phyloP scores from a whole-genome alignment of 2,888 invertebrate genomes.

The Ramazzottius varieornatus region DNA sequence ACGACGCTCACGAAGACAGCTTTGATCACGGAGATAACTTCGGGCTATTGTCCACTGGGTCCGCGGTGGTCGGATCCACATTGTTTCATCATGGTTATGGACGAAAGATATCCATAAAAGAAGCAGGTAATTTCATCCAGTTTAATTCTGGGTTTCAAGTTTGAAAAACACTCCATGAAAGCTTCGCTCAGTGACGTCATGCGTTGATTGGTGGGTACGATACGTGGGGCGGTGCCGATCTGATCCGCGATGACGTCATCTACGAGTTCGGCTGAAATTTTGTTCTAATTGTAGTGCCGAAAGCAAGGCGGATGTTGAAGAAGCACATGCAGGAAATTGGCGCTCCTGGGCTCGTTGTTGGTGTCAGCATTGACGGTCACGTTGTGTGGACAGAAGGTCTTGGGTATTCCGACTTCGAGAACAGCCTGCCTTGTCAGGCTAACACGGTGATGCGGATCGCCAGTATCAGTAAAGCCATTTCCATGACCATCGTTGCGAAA shows the following conservation, averaged over 20 bases:
- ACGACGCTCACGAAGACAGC: not conserved
- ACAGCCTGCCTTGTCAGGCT: constrained; percentile 22
- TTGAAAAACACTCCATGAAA: too few relatives aligned
- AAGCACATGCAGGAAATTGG: constrained; percentile 17
- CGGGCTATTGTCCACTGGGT: too few relatives aligned
- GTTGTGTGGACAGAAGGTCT: constrained; percentile 23
- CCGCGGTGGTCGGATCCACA: not conserved
- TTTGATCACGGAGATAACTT: too few relatives aligned
- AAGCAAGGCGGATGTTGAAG: not conserved
- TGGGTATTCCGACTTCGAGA: constrained; percentile 31
- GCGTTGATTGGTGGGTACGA: too few relatives aligned
- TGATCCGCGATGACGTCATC: too few relatives aligned
- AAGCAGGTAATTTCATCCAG: too few relatives aligned
- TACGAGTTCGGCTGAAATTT: too few relatives aligned
- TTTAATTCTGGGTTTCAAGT: too few relatives aligned
- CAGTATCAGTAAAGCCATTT: constrained; percentile 32
- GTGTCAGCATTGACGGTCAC: constrained; percentile 22
- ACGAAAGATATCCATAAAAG: not conserved
- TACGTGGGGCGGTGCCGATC: too few relatives aligned
- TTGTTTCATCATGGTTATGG: not conserved
- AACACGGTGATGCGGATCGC: constrained; percentile 32
- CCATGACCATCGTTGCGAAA: constrained; percentile 28
- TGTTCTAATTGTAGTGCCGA: too few relatives aligned
- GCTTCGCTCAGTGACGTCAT: too few relatives aligned
- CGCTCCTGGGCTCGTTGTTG: constrained; percentile 22